Evolutionary conservation across 92 coral and sea anemone genomes (phyloP), one percentile per base, ranked within the genome.

Genomic region (Plumapathes pennacea): DNA sequence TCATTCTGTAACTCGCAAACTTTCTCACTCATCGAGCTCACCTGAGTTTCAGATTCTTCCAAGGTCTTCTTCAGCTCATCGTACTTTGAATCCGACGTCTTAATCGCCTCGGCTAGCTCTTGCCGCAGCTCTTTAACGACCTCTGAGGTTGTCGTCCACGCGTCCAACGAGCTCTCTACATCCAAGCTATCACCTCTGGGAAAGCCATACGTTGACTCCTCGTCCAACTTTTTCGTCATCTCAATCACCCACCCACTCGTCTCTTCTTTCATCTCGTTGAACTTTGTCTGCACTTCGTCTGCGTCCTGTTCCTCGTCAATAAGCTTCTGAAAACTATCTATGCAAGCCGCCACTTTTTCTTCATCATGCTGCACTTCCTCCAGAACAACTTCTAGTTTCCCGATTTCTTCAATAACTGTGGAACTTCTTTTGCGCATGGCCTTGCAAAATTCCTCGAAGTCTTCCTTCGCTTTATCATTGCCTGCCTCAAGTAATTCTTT

Each of bases 61-160:
- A n/a, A n/a, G n/a, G n/a, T n/a, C n/a, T n/a, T n/a, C n/a, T 15
- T 52, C 61, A 65, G 9, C 11, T 56, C 60, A 29, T 40, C 22
- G 21, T 65, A 60, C 13, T 28, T 65, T 2, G 50, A 18, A 10
- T 34, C 71, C 10, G 28, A 25, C 31, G 57, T 70, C 57, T 51
- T 51, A 49, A 60, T 48, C 49, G 54, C 17, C 44, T 59, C 24
- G 38, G 66, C 31, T 24, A 70, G 31, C 36, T 62, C 77, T 34
- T 54, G 57, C 25, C 67, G 46, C 13, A 74, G 59, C 25, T 83
- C 96, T 41, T 61, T 62, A 0, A 82, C 71, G 36, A 74, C 73
- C 48, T 69, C 85, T 3, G 90, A 66, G 12, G 86, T 86, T 34
- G 72, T 83, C 42, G 70, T 78, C 96, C 89, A 87, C 7, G 86